These are phyloP conservation scores for Paramormyrops hopkinsi DNA, from an alignment of 2,797 vertebrate genomes.

Conservation along the genomic window DNA sequence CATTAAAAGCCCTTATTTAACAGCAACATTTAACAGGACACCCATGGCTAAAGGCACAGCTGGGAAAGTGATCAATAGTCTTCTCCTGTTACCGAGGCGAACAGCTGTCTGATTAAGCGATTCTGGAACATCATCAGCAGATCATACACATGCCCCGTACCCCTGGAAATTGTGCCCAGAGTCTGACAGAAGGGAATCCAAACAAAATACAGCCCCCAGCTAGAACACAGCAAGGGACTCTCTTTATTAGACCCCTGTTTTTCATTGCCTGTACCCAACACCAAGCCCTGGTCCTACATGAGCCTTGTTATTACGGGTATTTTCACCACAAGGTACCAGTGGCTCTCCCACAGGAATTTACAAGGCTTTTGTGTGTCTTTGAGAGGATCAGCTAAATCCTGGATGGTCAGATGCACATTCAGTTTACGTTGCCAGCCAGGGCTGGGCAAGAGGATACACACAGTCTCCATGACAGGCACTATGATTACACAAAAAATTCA, in stretches of 20 bases:
- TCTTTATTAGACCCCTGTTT: conserved; percentile 17
- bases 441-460: conserved; percentile 31
- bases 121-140: conserved; percentile 47
- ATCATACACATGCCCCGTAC: conserved; percentile 38
- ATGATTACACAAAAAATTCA: conserved; percentile 50
- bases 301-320: conserved; percentile 28
- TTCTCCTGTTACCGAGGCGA: conserved; percentile 43
- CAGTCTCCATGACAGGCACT: conserved; percentile 48
- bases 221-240: conserved; percentile 40
- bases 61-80: conserved; percentile 49
- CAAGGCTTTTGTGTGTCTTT: conserved; percentile 26
- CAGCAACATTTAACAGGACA: conserved; percentile 24
- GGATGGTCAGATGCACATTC: conserved; percentile 22
- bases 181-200: conserved; percentile 49
- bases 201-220: conserved; percentile 54
- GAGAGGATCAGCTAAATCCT: conserved; percentile 37
- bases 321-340: conserved; percentile 28
- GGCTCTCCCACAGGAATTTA: conserved; percentile 27
- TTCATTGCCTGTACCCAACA: conserved; percentile 50
- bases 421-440: conserved; percentile 24
- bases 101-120: conserved; percentile 57
- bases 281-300: conserved; percentile 29
- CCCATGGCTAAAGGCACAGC: conserved; percentile 35
- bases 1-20: conserved; percentile 23
- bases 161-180: conserved; percentile 51